These are phyloP conservation scores for Polypterus bichir DNA, from an alignment of 2,113 vertebrate genomes.

Conservation along the genomic window DNA sequence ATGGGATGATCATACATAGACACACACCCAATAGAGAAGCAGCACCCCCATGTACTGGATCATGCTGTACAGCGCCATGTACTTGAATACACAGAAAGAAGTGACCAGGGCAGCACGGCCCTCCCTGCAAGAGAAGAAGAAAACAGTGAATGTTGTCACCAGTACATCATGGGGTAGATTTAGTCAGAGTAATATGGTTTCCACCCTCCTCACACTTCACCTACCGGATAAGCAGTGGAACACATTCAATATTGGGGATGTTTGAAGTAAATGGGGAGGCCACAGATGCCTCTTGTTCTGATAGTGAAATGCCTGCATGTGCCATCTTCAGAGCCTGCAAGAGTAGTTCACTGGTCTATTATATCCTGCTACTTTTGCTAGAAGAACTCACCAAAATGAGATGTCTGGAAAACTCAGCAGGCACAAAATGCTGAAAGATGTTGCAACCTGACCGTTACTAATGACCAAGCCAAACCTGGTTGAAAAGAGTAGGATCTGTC, in stretches of 20 bases:
- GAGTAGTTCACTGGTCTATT: too few species aligned
- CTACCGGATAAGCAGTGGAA: slow-evolving; percentile 59
- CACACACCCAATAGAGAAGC: slow-evolving; percentile 62
- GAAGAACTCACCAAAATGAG: too few species aligned
- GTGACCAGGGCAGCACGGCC: slow-evolving; percentile 59
- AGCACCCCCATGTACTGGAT: slow-evolving; percentile 61
- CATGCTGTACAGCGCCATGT: slow-evolving; percentile 66
- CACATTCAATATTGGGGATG: slow-evolving; percentile 50
- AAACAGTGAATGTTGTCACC: neutral
- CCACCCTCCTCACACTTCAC: neutral
- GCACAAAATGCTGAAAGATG: neutral
- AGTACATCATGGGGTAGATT: too few species aligned
- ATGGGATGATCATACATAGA: neutral
- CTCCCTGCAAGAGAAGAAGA: slow-evolving; percentile 39
- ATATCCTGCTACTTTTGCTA: too few species aligned
- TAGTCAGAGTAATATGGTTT: too few species aligned
- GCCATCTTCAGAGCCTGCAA: slow-evolving; percentile 62
- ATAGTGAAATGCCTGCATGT: slow-evolving; percentile 58
- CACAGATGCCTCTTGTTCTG: slow-evolving; percentile 60
- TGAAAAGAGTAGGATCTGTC: too few species aligned
- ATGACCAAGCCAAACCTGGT: too few species aligned
- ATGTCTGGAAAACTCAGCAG: neutral
- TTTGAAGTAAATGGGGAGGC: slow-evolving; percentile 60
- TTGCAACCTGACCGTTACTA: too few species aligned
- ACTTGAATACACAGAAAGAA: slow-evolving; percentile 67